Base-by-base conservation (phyloP, 2,113 vertebrate species). In the Sinocyclocheilus anophthalmus region DNA sequence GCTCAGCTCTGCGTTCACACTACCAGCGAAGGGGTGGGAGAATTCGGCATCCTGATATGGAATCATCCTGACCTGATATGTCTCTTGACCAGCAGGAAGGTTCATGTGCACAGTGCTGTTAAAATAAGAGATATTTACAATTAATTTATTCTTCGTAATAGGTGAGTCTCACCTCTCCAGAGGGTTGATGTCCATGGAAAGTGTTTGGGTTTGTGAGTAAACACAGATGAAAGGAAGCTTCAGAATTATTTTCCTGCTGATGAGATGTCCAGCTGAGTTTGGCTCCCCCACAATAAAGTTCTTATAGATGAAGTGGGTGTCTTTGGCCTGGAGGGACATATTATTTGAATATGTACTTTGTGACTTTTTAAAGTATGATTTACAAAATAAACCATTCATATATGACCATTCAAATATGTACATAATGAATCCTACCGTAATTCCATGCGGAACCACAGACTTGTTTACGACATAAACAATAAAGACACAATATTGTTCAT, bases 41-140 rank as follows among this genome's bases (percentile, higher is more conserved):
- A 93, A 95, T 1, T 1, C 50, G 0, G 91, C 5, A 13, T 94
- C 92, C 48, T 77, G 42, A 78, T 91, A 94, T 4, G 93, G 89
- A 59, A 88, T 89, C 90, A 94, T 91, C 55, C 85, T 89, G 18
- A 92, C 10, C 1, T 14, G 70, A 83, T 94, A 94, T 0, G 1
- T 80, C 0, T 92, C 94, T 0, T n/a, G 18, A 5, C 94, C 92
- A 0, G 45, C 8, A 33, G 91, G 90, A 76, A 94, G 84, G 61
- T 42, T 92, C 75, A 86, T 88, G 1, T 14, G 88, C 37, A 93
- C 24, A 50, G 88, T 30, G 70, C 94, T 95, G 76, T 55, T 24
- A 26, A 55, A 22, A 50, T 16, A 48, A 37, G 37, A 37, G 37
- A 37, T 37, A 37, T 37, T 37, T 37, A 37, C 4, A 37, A 37